phyloP scores from a whole-genome alignment of 2,113 vertebrate species.

The Seriola quinqueradiata region DNA sequence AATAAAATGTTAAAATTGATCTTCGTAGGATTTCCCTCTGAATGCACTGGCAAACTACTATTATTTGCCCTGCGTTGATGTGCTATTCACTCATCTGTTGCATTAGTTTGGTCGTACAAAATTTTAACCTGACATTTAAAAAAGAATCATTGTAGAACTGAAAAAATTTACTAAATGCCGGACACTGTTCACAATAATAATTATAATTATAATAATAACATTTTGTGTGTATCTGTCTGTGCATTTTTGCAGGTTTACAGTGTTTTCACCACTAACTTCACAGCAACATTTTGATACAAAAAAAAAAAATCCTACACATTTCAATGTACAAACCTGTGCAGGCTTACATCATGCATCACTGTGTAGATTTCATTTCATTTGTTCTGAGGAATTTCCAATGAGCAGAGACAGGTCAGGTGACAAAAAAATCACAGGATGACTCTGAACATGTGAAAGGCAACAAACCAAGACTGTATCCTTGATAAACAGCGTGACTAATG shows the following conservation, averaged over 20 bases:
- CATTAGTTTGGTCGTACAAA: slow-evolving; percentile 27
- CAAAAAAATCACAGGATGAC: slow-evolving; percentile 45
- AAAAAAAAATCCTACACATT: neutral
- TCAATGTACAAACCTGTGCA: slow-evolving; percentile 35
- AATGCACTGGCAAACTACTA: neutral
- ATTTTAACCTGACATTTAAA: slow-evolving; percentile 9
- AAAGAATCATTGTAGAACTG: slow-evolving; percentile 6
- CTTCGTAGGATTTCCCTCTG: neutral
- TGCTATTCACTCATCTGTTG: slow-evolving; percentile 2
- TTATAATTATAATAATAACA: neutral
- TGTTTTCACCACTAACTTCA: slow-evolving; percentile 52
- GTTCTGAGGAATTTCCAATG: slow-evolving; percentile 36
- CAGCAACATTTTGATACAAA: slow-evolving; percentile 34
- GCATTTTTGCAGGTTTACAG: slow-evolving; percentile 44
- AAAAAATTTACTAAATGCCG: slow-evolving; percentile 19
- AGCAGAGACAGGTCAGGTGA: slow-evolving; percentile 44
- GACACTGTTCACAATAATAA: slow-evolving; percentile 29
- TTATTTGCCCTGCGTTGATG: neutral
- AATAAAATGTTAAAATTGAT: slow-evolving; percentile 23
- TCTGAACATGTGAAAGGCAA: slow-evolving; percentile 60
- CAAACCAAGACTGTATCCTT: slow-evolving; percentile 48
- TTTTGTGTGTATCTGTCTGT: slow-evolving; percentile 20
- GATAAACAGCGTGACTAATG: slow-evolving; percentile 63
- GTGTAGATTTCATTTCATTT: slow-evolving; percentile 34
- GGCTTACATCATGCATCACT: slow-evolving; percentile 43